These are phyloP conservation scores for Grapholita molesta DNA, from an alignment of 1,140 invertebrate species.

Conservation along the genomic window DNA sequence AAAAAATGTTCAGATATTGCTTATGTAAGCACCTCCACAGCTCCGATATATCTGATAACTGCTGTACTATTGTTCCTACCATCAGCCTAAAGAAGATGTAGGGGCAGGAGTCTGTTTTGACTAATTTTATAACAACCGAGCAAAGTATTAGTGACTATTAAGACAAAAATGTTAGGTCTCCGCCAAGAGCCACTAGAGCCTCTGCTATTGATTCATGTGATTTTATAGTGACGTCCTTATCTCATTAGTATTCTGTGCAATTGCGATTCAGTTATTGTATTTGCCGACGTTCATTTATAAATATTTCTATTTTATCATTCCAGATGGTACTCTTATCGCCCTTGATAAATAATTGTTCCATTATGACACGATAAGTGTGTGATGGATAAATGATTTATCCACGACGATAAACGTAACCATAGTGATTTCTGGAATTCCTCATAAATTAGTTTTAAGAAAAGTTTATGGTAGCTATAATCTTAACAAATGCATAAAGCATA, in stretches of 20 bases:
- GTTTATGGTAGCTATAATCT: neutral
- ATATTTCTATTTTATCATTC: neutral
- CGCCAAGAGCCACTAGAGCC: neutral
- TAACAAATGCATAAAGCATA: neutral
- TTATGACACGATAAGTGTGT: neutral
- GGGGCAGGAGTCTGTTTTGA: no score
- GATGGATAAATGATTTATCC: neutral
- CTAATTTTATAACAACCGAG: no score
- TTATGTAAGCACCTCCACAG: no score
- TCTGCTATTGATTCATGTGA: neutral
- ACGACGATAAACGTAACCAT: neutral
- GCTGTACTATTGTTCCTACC: no score
- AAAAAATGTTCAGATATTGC: no score
- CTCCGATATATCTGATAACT: no score
- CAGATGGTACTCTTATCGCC: neutral
- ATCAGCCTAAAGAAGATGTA: no score
- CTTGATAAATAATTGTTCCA: neutral
- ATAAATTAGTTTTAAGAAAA: neutral
- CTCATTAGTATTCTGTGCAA: neutral
- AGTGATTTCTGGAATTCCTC: neutral
- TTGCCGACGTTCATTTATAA: neutral
- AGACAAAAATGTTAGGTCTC: no score
- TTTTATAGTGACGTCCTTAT: neutral
- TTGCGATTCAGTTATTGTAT: neutral
- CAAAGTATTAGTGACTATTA: no score